Percentiles rank a stretch among this genome's conserved stretches.
phyloP scores from a whole-genome alignment of 2,113 vertebrate species.

The Lota lota region DNA sequence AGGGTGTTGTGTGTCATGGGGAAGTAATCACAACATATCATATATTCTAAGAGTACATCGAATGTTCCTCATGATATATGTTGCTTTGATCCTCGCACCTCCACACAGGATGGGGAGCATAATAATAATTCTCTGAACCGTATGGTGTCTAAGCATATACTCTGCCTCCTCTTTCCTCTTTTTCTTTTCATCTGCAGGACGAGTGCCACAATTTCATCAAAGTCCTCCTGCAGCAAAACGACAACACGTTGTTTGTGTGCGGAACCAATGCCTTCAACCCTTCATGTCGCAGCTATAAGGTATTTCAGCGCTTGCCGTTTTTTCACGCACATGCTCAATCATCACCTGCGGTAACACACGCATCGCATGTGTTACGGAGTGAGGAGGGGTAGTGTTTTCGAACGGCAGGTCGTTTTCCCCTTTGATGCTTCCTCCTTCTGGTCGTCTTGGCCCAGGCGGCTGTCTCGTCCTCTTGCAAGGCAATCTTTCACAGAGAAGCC shows the following conservation, averaged over 20 bases:
- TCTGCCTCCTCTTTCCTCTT: not conserved
- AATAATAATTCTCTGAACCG: too few species aligned
- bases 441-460: not conserved
- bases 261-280: slow-evolving; percentile 98
- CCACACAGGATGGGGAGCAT: too few species aligned
- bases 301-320: slow-evolving; percentile 32
- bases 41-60: too few species aligned
- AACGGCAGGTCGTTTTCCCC: not conserved
- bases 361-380: not conserved
- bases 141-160: too few species aligned
- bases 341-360: too few species aligned
- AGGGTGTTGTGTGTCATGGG: too few species aligned
- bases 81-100: too few species aligned
- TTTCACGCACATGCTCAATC: too few species aligned
- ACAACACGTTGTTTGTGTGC: slow-evolving; percentile 93
- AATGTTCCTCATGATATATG: too few species aligned
- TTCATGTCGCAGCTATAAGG: slow-evolving; percentile 94
- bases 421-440: not conserved
- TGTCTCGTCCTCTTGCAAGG: not conserved
- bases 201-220: slow-evolving; percentile 99
- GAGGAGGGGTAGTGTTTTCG: not conserved
- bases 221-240: slow-evolving; percentile 92
- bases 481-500: not conserved
- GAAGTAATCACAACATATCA: too few species aligned
- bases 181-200: slow-evolving; percentile 73